phyloP scores from a whole-genome alignment of 2,888 invertebrate species.

The Anodontia alba region DNA sequence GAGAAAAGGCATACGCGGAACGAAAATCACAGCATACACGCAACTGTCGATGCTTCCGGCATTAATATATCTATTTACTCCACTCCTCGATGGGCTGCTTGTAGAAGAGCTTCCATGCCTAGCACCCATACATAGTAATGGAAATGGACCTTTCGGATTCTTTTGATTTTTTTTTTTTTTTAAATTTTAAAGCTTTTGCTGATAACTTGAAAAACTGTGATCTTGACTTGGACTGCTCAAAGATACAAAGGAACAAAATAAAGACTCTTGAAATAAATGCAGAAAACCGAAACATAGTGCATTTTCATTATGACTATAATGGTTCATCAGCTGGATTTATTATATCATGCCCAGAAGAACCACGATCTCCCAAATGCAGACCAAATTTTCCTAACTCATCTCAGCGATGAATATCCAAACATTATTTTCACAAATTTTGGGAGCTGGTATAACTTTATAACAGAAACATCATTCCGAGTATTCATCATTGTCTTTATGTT shows the following conservation, averaged over 20 bases:
- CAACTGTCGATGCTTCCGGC: no score
- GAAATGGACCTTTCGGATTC: constrained; percentile 9
- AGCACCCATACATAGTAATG: constrained; percentile 3
- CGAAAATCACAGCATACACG: no score
- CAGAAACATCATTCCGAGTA: no score
- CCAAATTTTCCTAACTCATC: constrained; percentile 1
- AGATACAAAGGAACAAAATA: constrained; percentile 13
- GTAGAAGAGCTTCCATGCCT: not conserved
- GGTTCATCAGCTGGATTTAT: constrained; percentile 5
- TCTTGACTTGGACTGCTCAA: not conserved
- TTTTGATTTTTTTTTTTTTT: no score
- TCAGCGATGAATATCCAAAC: not conserved
- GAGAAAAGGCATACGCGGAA: no score
- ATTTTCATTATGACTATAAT: constrained; percentile 7
- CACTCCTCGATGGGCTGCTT: constrained; percentile 9
- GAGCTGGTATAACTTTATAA: no score
- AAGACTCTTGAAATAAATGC: not conserved
- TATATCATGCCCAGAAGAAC: not conserved
- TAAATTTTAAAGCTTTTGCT: constrained; percentile 4
- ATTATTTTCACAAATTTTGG: no score
- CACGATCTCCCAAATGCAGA: constrained; percentile 3
- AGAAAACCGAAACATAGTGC: not conserved
- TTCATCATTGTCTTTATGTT: no score
- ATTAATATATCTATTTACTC: no score
- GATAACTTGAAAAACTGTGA: constrained; percentile 11